Evolutionary conservation across 2,888 invertebrate species (phyloP).

Genomic region (Alcis repandata): DNA sequence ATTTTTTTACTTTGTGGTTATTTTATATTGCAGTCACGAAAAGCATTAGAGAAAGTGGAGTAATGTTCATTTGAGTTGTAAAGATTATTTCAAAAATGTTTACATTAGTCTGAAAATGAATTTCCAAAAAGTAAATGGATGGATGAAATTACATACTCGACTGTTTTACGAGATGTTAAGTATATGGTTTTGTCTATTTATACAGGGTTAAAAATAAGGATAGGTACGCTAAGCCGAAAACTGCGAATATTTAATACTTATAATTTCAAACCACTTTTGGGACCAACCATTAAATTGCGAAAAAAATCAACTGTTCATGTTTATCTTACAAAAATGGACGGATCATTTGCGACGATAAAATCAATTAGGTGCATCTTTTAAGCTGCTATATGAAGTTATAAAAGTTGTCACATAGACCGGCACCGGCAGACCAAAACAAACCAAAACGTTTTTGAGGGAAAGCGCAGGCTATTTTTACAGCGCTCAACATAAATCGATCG

Average conservation of each 20-base stretch:
- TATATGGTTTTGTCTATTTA: too few species aligned
- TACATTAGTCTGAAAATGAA: slow-evolving; percentile 1
- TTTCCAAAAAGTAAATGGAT: neutral
- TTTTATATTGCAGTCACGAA: slow-evolving; percentile 32
- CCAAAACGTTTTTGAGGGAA: slow-evolving; percentile 37
- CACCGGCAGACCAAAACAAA: slow-evolving; percentile 18
- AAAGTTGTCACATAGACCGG: neutral
- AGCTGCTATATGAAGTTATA: too few species aligned
- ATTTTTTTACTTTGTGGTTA: too few species aligned
- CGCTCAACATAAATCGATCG: slow-evolving; percentile 54
- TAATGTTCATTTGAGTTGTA: neutral
- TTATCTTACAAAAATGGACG: neutral
- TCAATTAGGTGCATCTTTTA: too few species aligned
- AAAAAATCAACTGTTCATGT: too few species aligned
- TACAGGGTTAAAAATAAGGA: too few species aligned
- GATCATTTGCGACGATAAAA: neutral
- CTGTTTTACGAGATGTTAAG: neutral
- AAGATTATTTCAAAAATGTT: too few species aligned
- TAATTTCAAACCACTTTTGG: too few species aligned
- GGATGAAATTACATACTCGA: neutral
- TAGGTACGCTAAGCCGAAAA: too few species aligned
- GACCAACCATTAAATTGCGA: too few species aligned
- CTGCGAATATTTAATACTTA: too few species aligned
- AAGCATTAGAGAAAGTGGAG: slow-evolving; percentile 24
- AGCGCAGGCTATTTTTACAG: slow-evolving; percentile 47